phyloP scores from a whole-genome alignment of 2,797 vertebrate genomes.

The Hypotaenidia okinawae region DNA sequence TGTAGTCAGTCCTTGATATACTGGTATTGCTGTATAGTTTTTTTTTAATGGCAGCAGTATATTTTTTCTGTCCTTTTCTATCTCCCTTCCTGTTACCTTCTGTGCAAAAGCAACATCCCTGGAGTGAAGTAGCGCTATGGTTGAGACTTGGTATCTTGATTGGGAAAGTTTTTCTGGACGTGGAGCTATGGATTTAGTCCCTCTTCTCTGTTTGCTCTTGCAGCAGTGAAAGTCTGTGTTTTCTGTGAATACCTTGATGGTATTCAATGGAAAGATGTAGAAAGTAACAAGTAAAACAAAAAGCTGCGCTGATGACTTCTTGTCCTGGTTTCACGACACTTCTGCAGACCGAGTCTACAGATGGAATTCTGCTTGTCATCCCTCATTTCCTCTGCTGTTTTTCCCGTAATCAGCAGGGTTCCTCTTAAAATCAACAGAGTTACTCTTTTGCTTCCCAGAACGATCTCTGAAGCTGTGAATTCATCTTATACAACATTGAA shows the following conservation, averaged over 20 bases:
- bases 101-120: not conserved
- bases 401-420: not conserved
- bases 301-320: not conserved
- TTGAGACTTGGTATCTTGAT: not conserved
- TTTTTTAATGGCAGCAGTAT: not conserved
- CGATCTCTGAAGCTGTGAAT: not conserved
- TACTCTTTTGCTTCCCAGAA: not conserved
- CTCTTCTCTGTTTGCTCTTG: not conserved
- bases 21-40: not conserved
- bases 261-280: not conserved
- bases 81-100: not conserved
- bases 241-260: not conserved
- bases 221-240: not conserved
- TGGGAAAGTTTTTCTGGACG: not conserved
- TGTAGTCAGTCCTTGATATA: not conserved
- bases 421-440: no score
- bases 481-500: fast-evolving
- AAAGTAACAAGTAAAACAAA: not conserved
- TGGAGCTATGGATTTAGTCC: not conserved
- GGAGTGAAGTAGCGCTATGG: not conserved
- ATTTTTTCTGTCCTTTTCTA: not conserved
- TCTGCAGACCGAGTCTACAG: not conserved
- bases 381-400: not conserved
- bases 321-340: no score
- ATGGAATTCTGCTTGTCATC: not conserved